Evolutionary conservation across 2,888 invertebrate species (phyloP).

Genomic region (Rambutsinella grinnellia): DNA sequence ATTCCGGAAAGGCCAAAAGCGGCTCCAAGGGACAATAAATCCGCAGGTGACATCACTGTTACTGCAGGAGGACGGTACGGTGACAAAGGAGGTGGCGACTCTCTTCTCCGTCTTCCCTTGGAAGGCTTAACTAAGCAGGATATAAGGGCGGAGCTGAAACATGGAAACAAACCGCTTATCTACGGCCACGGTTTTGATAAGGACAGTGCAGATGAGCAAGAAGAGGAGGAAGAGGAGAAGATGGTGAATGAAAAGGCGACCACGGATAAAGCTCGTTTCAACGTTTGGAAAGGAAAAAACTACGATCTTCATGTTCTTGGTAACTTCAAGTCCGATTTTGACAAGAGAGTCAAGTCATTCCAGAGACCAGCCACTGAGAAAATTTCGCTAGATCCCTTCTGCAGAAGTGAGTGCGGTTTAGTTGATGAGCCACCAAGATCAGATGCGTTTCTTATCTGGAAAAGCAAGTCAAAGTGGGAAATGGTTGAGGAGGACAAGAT

Average conservation of each 20-base stretch:
- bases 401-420: constrained; percentile 32
- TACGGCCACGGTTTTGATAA: background rate
- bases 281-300: constrained; percentile 48
- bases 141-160: constrained; percentile 9
- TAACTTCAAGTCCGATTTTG: constrained; percentile 39
- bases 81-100: constrained; percentile 19
- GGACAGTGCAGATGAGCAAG: background rate
- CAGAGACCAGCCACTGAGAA: constrained; percentile 27
- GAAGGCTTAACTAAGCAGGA: constrained; percentile 23
- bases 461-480: constrained; percentile 17
- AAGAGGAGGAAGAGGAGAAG: constrained; percentile 22
- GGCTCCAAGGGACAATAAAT: background rate
- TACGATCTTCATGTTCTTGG: constrained; percentile 48
- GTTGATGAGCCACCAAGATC: constrained; percentile 23
- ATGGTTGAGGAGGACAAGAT: background rate
- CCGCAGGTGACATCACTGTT: too few species aligned
- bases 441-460: constrained; percentile 48
- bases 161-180: background rate
- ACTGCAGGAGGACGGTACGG: too few species aligned
- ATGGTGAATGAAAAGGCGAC: background rate
- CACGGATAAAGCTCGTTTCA: constrained; percentile 43
- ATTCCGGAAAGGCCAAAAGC: too few species aligned
- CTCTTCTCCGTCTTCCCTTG: background rate
- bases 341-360: constrained; percentile 32
- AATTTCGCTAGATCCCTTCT: constrained; percentile 43